Conservation (phyloP, 1,140 invertebrate genomes). For the Ceratina calcarata region DNA sequence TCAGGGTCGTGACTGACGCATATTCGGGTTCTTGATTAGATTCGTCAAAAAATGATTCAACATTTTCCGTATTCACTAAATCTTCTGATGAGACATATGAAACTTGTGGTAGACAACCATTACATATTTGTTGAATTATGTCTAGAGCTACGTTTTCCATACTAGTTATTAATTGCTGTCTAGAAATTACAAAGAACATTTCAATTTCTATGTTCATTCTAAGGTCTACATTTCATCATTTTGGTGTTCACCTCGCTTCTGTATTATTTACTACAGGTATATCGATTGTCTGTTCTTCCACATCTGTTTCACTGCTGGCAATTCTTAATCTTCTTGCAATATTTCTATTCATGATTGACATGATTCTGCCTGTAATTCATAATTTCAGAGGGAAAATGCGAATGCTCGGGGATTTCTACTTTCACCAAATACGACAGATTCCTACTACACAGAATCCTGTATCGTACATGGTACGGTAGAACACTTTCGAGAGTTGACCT, state of each 20-base stretch:
- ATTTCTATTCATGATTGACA: neutral
- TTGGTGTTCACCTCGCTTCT: conserved; percentile 37
- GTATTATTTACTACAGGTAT: conserved; percentile 46
- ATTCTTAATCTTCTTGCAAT: neutral
- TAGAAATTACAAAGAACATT: conserved; percentile 8
- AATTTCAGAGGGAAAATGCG: neutral
- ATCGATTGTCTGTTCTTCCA: conserved; percentile 36
- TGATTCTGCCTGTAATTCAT: conserved; percentile 17
- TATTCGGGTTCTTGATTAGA: neutral
- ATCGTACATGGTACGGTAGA: too few relatives aligned
- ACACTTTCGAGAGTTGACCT: too few relatives aligned
- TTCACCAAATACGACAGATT: too few relatives aligned
- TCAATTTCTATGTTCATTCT: neutral
- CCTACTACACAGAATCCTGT: too few relatives aligned
- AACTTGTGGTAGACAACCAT: conserved; percentile 37
- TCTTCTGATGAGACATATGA: conserved; percentile 8
- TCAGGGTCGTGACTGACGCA: conserved; percentile 4
- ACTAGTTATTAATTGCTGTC: conserved; percentile 55
- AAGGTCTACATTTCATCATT: neutral
- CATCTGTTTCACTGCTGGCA: neutral
- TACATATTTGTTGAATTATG: conserved; percentile 48
- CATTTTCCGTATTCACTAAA: neutral
- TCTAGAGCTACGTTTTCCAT: conserved; percentile 55
- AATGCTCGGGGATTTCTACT: too few relatives aligned
- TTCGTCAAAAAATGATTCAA: conserved; percentile 1